Conservation (phyloP, 2,888 invertebrate species). For the Imbricaverruca yamaguchii region DNA sequence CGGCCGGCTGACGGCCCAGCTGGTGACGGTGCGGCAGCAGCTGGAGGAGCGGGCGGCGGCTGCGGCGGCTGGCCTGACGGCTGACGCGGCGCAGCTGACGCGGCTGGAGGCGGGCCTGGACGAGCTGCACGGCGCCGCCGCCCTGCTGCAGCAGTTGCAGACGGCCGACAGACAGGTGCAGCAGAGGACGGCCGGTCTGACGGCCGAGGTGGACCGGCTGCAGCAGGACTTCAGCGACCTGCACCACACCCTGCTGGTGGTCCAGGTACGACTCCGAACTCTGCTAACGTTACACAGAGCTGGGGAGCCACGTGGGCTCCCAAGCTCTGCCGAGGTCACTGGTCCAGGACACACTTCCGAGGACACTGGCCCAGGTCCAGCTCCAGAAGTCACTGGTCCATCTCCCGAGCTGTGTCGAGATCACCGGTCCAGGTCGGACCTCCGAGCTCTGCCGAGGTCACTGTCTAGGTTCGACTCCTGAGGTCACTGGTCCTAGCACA, state of each 20-base stretch:
- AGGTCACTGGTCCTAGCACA: too few species aligned
- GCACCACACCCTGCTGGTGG: neutral
- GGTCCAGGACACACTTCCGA: too few species aligned
- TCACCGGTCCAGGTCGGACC: too few species aligned
- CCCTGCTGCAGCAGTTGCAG: neutral
- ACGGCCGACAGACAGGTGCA: neutral
- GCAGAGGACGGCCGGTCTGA: neutral
- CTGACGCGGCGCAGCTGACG: neutral
- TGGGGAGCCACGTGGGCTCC: too few species aligned
- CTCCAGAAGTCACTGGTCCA: too few species aligned
- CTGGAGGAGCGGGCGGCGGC: neutral
- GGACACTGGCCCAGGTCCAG: too few species aligned
- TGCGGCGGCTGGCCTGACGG: neutral
- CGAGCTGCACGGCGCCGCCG: neutral
- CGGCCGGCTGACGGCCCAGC: neutral
- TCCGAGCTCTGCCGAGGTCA: too few species aligned
- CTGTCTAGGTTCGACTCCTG: too few species aligned
- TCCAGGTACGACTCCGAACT: neutral
- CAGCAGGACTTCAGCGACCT: slow-evolving; percentile 2
- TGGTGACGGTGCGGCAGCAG: neutral
- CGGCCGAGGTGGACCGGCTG: neutral
- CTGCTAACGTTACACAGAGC: too few species aligned
- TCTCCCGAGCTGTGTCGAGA: too few species aligned
- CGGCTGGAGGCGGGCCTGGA: neutral
- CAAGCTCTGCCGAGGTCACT: too few species aligned